Evolutionary conservation across 2,113 vertebrate species (phyloP), one percentile per base, ranked within the genome.

Genomic region (Lutjanus erythropterus): DNA sequence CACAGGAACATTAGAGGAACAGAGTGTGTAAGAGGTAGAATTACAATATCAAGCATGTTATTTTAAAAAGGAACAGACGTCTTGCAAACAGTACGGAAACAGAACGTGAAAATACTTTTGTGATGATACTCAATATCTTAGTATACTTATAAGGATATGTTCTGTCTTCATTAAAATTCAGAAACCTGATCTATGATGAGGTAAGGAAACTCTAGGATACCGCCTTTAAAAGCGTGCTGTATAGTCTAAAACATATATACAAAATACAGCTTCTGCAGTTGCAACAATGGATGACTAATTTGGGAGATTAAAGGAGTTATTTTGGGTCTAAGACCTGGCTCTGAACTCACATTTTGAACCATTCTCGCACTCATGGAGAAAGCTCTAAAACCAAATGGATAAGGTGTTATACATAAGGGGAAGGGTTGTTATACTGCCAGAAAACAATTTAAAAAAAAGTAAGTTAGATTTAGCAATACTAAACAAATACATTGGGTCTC

Each of bases 31-130:
- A 15, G 37, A 76, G 31, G 68, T 44, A 42, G 60, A 68, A 31
- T 67, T 62, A 75, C 49, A 19, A 44, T 65, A 56, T 47, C 64
- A 49, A 47, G 27, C 53, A 74, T 52, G 71, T 42, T 37, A 11
- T 15, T 31, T 31, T 11, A 16, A 67, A 73, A 50, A 59, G 14
- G 41, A 67, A 29, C 46, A 60, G n/a, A 46, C 1, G 1, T 65
- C 23, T 46, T 29, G 35, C n/a, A 37, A n/a, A 71, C 69, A 59
- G 47, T 2, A 14, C n/a, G n/a, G n/a, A n/a, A n/a, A 16, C 5
- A 6, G 3, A 37, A 27, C 31, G 21, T 52, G 31, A 35, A 19
- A 35, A 14, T 49, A 33, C 15, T 25, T 50, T 23, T 47, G 42
- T 14, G 19, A 49, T 66, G 12, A n/a, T 37, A 35, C 37, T 50